Evolutionary conservation across 2,797 vertebrate genomes (phyloP), one percentile per base, ranked within the genome.

Genomic region (Enteromius unitaeniatus): DNA sequence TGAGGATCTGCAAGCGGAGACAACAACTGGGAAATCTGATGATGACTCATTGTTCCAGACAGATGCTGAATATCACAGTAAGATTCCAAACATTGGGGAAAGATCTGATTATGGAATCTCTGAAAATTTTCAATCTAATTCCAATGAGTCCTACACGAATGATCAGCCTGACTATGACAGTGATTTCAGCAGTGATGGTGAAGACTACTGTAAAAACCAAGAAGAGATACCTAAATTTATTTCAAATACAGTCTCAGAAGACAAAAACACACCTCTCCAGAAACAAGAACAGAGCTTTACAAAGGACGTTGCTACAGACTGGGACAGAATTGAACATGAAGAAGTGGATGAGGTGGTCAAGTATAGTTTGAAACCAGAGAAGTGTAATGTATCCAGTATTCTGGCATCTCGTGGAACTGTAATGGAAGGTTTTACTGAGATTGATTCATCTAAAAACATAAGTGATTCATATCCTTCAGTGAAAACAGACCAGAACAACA

Each of bases 131-230:
- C 47, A 42, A 45, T 55, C 31, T 4, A 55, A 9, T n/a, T 17
- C 34, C 49, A 78, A 1, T 42, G 70, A 81, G 45, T 45, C 19
- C 11, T 42, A 80, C 47, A 28, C 15, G 13, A 83, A 73, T 23
- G 78, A 78, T 65, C 42, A 78, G 9, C 26, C 6, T 47, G 67
- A 74, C 23, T 53, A 78, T 47, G 65, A 49, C 53, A 82, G 87
- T 51, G 76, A 88, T 31, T 73, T 51, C 51, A 83, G 81, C 21
- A 69, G 83, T 68, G 84, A 86, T 64, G 74, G 26, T 1, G 68
- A 79, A n/a, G 68, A 79, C 26, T 31, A 31, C 34, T 62, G 23
- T 73, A 51, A 49, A 23, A 74, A 28, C 62, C 26, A 79, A 62
- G 79, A 73, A 21, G 76, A 78, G 47, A 62, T 21, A 7, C 1